Conservation (phyloP, 2,888 invertebrate genomes). For the Mythimna pallens region DNA sequence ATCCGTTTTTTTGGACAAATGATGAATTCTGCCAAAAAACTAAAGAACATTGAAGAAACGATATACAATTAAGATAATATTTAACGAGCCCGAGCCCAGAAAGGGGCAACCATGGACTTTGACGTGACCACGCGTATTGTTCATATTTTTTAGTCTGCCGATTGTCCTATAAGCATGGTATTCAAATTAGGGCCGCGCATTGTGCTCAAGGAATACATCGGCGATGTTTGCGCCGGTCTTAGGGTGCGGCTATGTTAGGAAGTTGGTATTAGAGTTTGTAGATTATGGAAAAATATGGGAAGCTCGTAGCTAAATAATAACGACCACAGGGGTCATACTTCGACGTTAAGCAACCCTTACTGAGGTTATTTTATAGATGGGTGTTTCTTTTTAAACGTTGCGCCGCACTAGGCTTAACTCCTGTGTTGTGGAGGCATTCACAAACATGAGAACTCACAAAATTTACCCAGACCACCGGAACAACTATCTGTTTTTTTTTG, state of each 20-base stretch:
- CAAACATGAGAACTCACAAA: no score
- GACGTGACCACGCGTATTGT: slow-evolving; percentile 83
- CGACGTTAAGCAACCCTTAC: no score
- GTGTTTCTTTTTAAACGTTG: no score
- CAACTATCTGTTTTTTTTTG: background rate
- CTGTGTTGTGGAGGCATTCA: no score
- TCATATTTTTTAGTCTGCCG: slow-evolving; percentile 86
- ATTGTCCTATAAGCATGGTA: slow-evolving; percentile 85
- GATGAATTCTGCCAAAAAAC: slow-evolving; percentile 19
- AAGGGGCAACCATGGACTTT: slow-evolving; percentile 75
- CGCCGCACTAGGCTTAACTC: no score
- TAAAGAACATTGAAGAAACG: slow-evolving; percentile 21
- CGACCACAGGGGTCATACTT: background rate
- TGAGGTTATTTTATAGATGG: no score
- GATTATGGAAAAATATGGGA: no score
- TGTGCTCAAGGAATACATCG: slow-evolving; percentile 85
- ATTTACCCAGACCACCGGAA: no score
- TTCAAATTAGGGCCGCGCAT: slow-evolving; percentile 88
- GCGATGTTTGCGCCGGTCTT: slow-evolving; percentile 70
- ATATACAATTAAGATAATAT: slow-evolving; percentile 58
- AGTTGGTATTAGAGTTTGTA: background rate
- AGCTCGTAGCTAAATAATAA: background rate
- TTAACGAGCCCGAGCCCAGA: slow-evolving; percentile 25
- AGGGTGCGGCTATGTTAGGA: slow-evolving; percentile 62
- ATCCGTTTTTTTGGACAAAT: background rate